Evolutionary conservation across 1,140 invertebrate species (phyloP).

Genomic region (Mactra quadrangularis): DNA sequence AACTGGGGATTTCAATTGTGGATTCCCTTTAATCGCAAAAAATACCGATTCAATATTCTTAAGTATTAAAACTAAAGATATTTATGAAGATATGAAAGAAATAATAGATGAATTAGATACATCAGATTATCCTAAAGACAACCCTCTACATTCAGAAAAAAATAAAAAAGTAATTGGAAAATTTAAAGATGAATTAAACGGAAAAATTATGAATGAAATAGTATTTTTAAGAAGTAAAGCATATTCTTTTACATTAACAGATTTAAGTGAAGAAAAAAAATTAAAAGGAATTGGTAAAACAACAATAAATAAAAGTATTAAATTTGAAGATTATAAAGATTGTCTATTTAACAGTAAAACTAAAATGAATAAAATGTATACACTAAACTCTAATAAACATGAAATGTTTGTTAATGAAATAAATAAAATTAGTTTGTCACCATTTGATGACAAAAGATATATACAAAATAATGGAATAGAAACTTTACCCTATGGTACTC

Average conservation of each 20-base stretch:
- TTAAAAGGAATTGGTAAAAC: slow-evolving; percentile 58
- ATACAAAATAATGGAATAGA: too few species aligned
- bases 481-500: too few species aligned
- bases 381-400: slow-evolving; percentile 24
- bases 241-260: slow-evolving; percentile 73
- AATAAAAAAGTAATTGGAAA: slow-evolving; percentile 84
- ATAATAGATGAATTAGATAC: slow-evolving; percentile 14
- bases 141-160: slow-evolving; percentile 47
- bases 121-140: slow-evolving; percentile 17
- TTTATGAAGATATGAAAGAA: slow-evolving; percentile 20
- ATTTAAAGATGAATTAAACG: slow-evolving; percentile 84
- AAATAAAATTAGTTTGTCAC: slow-evolving; percentile 9
- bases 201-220: slow-evolving; percentile 55
- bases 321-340: slow-evolving; percentile 41
- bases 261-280: slow-evolving; percentile 68
- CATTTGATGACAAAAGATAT: slow-evolving; percentile 12
- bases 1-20: too few species aligned
- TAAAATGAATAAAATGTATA: slow-evolving; percentile 17
- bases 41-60: too few species aligned
- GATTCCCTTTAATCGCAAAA: too few species aligned
- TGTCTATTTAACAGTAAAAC: slow-evolving; percentile 25
- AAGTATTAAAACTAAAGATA: slow-evolving; percentile 80
- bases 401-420: slow-evolving; percentile 13
- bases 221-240: slow-evolving; percentile 81
- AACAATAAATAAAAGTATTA: slow-evolving; percentile 29